Evolutionary conservation across 2,113 vertebrate genomes (phyloP).

Genomic region (Ophthalmolycus amberensis): DNA sequence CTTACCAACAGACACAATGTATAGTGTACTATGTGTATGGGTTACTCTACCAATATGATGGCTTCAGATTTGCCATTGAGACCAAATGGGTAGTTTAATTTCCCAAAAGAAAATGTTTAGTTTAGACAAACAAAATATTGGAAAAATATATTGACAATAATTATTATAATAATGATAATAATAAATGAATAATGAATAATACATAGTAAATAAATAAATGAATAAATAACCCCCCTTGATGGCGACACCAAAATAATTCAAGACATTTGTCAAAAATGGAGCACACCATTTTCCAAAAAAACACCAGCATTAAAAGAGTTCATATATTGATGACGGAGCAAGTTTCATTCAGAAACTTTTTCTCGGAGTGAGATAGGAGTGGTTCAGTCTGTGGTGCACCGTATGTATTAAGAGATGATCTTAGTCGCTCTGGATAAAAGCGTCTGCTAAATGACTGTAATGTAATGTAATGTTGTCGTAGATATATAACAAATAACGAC

Average conservation of each 20-base stretch:
- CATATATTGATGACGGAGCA: not conserved
- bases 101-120: not conserved
- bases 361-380: not conserved
- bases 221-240: too few relatives aligned
- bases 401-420: not conserved
- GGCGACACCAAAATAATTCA: not conserved
- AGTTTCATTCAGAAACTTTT: too few relatives aligned
- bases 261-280: not conserved
- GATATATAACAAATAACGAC: not conserved
- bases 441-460: too few relatives aligned
- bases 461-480: too few relatives aligned
- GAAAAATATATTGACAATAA: not conserved
- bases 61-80: slow-evolving; percentile 4
- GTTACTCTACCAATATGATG: not conserved
- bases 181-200: not conserved
- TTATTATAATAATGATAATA: not conserved
- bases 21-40: not conserved
- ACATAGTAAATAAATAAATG: too few relatives aligned
- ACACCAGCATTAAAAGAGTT: not conserved
- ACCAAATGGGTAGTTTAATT: not conserved
- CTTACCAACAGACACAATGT: not conserved
- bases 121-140: not conserved
- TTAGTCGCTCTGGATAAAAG: too few relatives aligned
- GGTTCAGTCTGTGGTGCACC: not conserved
- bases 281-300: not conserved